Conservation (phyloP, 2,888 invertebrate genomes). For the Amblyteles armatorius region DNA sequence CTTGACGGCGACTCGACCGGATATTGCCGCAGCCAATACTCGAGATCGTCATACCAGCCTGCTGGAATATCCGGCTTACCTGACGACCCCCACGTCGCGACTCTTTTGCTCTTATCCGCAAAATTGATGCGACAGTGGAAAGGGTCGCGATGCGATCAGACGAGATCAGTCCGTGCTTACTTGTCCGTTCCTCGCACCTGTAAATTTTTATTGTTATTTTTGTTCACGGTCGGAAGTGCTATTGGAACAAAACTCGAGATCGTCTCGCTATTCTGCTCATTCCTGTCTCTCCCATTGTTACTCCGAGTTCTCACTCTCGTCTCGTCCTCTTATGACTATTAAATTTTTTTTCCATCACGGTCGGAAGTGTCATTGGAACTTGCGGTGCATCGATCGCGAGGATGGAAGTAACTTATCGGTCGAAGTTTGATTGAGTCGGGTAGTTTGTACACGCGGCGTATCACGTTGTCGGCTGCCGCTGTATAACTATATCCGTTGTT, state of each 20-base stretch:
- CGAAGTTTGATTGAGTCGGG: constrained; percentile 15
- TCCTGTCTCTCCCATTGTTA: background rate
- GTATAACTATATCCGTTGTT: background rate
- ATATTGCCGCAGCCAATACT: constrained; percentile 26
- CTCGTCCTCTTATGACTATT: background rate
- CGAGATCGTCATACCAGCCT: background rate
- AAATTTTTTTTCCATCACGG: too few relatives aligned
- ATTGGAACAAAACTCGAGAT: background rate
- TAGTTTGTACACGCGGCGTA: background rate
- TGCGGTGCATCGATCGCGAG: background rate
- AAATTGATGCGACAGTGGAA: background rate
- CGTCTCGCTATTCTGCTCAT: background rate
- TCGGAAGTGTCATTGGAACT: background rate
- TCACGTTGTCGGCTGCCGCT: background rate
- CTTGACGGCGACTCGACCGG: constrained; percentile 18
- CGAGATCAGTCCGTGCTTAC: too few relatives aligned
- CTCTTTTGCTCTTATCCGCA: background rate
- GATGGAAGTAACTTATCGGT: background rate
- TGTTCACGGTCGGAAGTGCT: background rate
- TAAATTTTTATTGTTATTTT: background rate
- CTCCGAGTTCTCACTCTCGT: background rate
- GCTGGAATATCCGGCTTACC: constrained; percentile 8
- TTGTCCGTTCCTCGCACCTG: too few relatives aligned
- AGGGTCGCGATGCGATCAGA: constrained; percentile 14
- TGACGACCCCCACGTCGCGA: background rate